A percentile compares a stretch with the other conserved stretches of the same genome.
These are phyloP conservation scores for Hiodon tergisus DNA, from an alignment of 2,113 vertebrate genomes.

Conservation along the genomic window DNA sequence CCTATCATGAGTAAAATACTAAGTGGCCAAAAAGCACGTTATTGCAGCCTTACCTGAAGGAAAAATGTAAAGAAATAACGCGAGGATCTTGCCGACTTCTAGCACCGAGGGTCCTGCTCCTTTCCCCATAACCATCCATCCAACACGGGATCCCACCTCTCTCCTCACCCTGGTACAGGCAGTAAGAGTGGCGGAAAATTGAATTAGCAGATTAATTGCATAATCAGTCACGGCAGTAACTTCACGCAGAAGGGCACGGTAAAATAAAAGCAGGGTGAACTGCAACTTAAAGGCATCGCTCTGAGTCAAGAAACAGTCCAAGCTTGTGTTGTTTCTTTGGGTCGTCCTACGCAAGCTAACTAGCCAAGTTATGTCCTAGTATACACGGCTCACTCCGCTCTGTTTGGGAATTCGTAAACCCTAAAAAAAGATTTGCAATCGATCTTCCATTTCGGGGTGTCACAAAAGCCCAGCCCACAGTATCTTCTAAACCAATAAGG, in stretches of 20 bases:
- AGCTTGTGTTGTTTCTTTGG: too few relatives aligned
- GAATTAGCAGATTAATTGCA: constrained; percentile 18
- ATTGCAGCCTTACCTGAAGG: constrained; percentile 76
- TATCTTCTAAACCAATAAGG: constrained; percentile 49
- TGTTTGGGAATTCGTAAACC: constrained; percentile 24
- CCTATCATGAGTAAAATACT: too few relatives aligned
- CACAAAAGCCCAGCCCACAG: constrained; percentile 41
- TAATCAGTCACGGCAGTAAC: constrained; percentile 8
- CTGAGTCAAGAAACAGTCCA: not conserved
- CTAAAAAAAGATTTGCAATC: constrained; percentile 27
- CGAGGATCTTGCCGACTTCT: constrained; percentile 84
- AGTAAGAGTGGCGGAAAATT: constrained; percentile 24
- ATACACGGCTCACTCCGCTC: not conserved
- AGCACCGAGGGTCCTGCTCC: constrained; percentile 89
- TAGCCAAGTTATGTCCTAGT: not conserved
- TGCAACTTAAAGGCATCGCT: constrained; percentile 5
- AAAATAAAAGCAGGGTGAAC: not conserved
- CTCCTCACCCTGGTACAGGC: constrained; percentile 81
- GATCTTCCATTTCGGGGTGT: constrained; percentile 40
- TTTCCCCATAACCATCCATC: constrained; percentile 99
- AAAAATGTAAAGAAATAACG: constrained; percentile 78
- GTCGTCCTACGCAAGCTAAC: not conserved
- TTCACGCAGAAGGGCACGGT: constrained; percentile 3
- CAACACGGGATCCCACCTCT: constrained; percentile 89
- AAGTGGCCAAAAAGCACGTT: too few relatives aligned